Evolutionary conservation across 2,888 invertebrate genomes (phyloP), one percentile per base, ranked within the genome.

Genomic region (Parasteatoda lunata): DNA sequence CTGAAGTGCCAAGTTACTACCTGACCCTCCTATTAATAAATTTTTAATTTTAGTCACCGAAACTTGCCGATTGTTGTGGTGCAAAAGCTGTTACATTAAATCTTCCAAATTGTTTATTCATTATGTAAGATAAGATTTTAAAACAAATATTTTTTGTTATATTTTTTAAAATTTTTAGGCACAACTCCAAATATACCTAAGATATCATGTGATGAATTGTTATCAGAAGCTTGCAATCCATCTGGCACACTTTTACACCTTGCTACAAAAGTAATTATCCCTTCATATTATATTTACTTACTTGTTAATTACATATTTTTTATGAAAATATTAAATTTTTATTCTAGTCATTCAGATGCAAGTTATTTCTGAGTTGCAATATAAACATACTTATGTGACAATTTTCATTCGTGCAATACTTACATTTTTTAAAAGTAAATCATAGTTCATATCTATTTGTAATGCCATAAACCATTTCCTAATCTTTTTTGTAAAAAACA

Each of bases 161-260:
- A n/a, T n/a, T n/a, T n/a, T n/a, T n/a, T n/a, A n/a, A n/a, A 30
- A 30, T 30, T 30, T 30, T 30, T 30, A 59, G 11, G 48, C 30
- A n/a, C 73, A 15, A 48, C 13, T 59, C 54, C 71, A 45, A 52
- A 77, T 49, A 64, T 72, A 47, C 54, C 78, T 59, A 68, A 66
- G 9, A 52, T 73, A 45, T 70, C 78, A 66, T 65, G 59, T 59
- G 66, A 78, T 68, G n/a, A 78, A 47, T 30, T 89, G 13, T 59
- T 89, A 68, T 84, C 76, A 30, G 49, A 75, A 64, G 49, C 52
- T 9, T 73, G 78, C 48, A 84, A 90, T 84, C 90, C 91, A 71
- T 90, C 91, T 72, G 92, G 92, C 11, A 92, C 94, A 13, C 92
- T 94, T 87, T 91, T 94, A 68, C 93, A 93, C 88, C 92, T 93